A percentile compares a stretch with the other conserved stretches of the same genome.
Evolutionary conservation across 2,113 vertebrate species (phyloP).

Genomic region (Lophius piscatorius): DNA sequence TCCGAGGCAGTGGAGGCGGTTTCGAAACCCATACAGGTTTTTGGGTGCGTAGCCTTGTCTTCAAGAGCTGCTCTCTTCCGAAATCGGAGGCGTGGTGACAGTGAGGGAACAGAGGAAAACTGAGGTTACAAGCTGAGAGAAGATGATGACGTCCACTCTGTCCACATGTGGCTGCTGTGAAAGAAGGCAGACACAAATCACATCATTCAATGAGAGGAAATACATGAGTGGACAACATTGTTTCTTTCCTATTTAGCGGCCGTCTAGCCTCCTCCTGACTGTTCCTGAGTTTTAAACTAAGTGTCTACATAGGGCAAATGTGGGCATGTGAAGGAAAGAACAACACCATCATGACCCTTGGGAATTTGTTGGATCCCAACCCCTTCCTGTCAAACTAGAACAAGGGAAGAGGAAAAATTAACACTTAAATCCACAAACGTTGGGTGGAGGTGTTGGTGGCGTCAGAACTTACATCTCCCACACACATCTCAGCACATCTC

Average conservation of each 20-base stretch:
- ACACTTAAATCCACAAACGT: too few species aligned
- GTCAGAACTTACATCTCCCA: constrained; percentile 42
- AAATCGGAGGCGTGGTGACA: neutral
- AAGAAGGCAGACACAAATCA: constrained; percentile 29
- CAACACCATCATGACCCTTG: constrained; percentile 52
- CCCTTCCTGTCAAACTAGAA: neutral
- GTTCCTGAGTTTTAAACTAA: constrained; percentile 22
- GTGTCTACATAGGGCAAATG: constrained; percentile 27
- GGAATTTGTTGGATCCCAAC: constrained; percentile 31
- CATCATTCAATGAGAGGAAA: constrained; percentile 27
- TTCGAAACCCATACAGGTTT: constrained; percentile 23
- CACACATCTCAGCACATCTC: constrained; percentile 27
- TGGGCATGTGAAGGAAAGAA: constrained; percentile 54
- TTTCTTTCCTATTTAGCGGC: constrained; percentile 63
- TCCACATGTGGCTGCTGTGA: constrained; percentile 14
- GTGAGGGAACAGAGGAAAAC: constrained; percentile 3
- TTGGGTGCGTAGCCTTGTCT: constrained; percentile 3
- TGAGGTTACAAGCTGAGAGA: constrained; percentile 26
- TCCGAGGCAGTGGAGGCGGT: constrained; percentile 26
- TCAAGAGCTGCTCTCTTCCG: constrained; percentile 43
- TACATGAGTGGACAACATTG: constrained; percentile 38
- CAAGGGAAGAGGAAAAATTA: neutral
- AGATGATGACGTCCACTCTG: neutral
- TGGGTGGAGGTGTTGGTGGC: constrained; percentile 23
- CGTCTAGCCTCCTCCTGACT: constrained; percentile 41